Evolutionary conservation across 2,888 invertebrate genomes (phyloP), one percentile per base, ranked within the genome.

Genomic region (Limenitis camilla): DNA sequence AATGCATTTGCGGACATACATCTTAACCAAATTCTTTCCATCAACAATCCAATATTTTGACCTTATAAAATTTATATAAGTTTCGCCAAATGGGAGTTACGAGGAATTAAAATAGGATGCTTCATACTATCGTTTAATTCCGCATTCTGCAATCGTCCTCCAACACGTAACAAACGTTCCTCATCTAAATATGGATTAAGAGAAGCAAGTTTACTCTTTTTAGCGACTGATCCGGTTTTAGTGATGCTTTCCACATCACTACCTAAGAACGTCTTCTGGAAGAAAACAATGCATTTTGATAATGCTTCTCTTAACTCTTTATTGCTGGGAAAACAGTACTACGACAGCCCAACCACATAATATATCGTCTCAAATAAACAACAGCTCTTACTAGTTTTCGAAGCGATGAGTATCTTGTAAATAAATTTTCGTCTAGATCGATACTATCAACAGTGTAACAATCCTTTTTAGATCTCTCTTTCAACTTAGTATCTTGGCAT

Each of bases 311-410:
- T 36, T 29, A 40, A 39, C 29, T 41, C 45, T 10, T 6, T 9
- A 44, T 8, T 39, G 10, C 9, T 10, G 30, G 6, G 10, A 39
- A 5, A 28, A 29, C 6, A 19, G 8, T 29, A n/a, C 31, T 10
- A 40, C 30, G 27, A 11, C 11, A n/a, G 6, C 6, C 10, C 36
- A 11, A 11, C 46, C 41, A 19, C 7, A 9, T 9, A 6, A 58
- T 19, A 49, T 58, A 57, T 32, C 59, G 45, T 33, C 40, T 50
- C 11, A 55, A 59, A 41, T 54, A 64, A 11, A 60, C 55, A 4
- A 61, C 38, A 8, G 61, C 42, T 50, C 55, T 40, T 6, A 53
- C 19, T 10, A 60, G 31, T 39, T 49, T 58, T 2, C 9, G 48
- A 6, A 61, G 39, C 4, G 53, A 49, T 5, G 62, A 64, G 40